phyloP scores from a whole-genome alignment of 2,888 invertebrate genomes.

The Microctonus brassicae region DNA sequence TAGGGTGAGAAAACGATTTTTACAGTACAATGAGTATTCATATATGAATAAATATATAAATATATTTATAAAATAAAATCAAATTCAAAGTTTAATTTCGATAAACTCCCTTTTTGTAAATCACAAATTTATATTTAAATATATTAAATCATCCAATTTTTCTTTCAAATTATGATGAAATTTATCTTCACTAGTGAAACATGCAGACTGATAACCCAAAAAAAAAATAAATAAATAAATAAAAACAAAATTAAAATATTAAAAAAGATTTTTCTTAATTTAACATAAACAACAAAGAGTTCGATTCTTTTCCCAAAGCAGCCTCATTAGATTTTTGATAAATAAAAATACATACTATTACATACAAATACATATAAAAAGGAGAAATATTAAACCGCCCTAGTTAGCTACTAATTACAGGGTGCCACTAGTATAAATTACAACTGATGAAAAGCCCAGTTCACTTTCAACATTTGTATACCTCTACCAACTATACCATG shows the following conservation, averaged over 20 bases:
- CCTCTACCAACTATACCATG: too few relatives aligned
- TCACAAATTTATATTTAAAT: not conserved
- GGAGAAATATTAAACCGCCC: slow-evolving; percentile 54
- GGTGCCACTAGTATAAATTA: slow-evolving; percentile 61
- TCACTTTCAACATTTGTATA: slow-evolving; percentile 46
- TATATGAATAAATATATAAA: not conserved
- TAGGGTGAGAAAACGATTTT: slow-evolving; percentile 40
- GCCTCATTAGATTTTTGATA: slow-evolving; percentile 63
- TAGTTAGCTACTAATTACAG: slow-evolving; percentile 62
- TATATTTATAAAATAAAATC: not conserved
- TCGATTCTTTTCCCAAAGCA: too few relatives aligned
- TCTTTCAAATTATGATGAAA: not conserved
- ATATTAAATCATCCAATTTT: too few relatives aligned
- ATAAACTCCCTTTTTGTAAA: not conserved
- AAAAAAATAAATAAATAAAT: too few relatives aligned
- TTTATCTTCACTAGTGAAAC: too few relatives aligned
- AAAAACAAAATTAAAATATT: too few relatives aligned
- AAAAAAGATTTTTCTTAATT: too few relatives aligned
- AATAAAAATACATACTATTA: slow-evolving; percentile 43
- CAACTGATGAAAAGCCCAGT: slow-evolving; percentile 57
- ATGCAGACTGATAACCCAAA: too few relatives aligned
- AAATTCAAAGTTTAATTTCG: not conserved
- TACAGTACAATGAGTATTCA: slow-evolving; percentile 43
- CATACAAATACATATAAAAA: slow-evolving; percentile 31
- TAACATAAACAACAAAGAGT: too few relatives aligned